phyloP scores from a whole-genome alignment of 2,113 vertebrate species.

The Scalopus aquaticus region DNA sequence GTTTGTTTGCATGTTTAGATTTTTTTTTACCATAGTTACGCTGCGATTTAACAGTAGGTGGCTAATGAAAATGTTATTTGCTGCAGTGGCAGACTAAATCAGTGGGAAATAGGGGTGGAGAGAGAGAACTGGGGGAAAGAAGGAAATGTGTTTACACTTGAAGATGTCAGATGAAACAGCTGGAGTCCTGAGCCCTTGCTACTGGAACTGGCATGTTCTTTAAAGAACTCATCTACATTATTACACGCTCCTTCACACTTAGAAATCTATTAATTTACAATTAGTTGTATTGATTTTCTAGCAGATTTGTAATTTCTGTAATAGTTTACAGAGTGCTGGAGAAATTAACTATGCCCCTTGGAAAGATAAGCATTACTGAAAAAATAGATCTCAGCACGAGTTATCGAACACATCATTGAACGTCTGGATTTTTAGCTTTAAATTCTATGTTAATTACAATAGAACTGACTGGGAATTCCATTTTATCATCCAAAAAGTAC shows the following conservation, averaged over 20 bases:
- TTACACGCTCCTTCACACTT: constrained; percentile 81
- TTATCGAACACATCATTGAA: constrained; percentile 84
- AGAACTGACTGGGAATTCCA: constrained; percentile 81
- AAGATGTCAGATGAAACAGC: constrained; percentile 87
- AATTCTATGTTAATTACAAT: constrained; percentile 90
- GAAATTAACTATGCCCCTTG: constrained; percentile 81
- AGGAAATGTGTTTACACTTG: constrained; percentile 90
- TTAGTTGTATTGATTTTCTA: constrained; percentile 88
- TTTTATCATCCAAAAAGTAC: constrained; percentile 77
- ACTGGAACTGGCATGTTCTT: constrained; percentile 76
- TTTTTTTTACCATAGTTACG: constrained; percentile 84
- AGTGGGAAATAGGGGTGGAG: constrained; percentile 64
- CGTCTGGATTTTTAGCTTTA: constrained; percentile 83
- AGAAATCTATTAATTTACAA: constrained; percentile 86
- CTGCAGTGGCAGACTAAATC: constrained; percentile 82
- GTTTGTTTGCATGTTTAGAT: constrained; percentile 84
- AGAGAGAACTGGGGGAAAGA: constrained; percentile 71
- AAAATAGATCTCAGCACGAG: constrained; percentile 71
- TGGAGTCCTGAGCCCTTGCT: constrained; percentile 79
- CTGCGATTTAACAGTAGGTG: constrained; percentile 88
- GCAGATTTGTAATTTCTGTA: constrained; percentile 81
- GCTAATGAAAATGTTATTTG: constrained; percentile 88
- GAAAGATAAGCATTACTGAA: constrained; percentile 82
- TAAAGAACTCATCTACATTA: constrained; percentile 82
- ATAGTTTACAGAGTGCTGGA: constrained; percentile 83